These are phyloP conservation scores for Eulithis prunata DNA, from an alignment of 2,888 invertebrate genomes.

Conservation along the genomic window DNA sequence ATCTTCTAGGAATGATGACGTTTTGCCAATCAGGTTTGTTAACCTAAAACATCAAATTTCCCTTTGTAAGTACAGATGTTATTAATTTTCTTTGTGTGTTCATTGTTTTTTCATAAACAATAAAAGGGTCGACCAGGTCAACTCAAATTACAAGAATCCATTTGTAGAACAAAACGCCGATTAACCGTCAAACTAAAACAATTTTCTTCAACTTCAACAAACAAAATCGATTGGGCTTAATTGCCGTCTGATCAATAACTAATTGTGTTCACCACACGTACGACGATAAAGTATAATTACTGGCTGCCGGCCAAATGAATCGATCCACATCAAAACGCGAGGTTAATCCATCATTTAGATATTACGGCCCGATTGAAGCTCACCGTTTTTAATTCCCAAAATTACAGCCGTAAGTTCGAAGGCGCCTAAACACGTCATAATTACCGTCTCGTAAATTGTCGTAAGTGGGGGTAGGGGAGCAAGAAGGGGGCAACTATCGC, in stretches of 20 bases:
- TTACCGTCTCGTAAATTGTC: slow-evolving; percentile 79
- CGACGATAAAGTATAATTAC: slow-evolving; percentile 82
- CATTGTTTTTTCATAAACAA: slow-evolving; percentile 68
- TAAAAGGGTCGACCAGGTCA: slow-evolving; percentile 58
- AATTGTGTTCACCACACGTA: slow-evolving; percentile 83
- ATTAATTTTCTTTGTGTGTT: slow-evolving; percentile 48
- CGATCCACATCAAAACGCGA: slow-evolving; percentile 82
- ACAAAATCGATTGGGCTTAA: slow-evolving; percentile 83
- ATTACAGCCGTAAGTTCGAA: slow-evolving; percentile 73
- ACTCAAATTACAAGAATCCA: slow-evolving; percentile 74
- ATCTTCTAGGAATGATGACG: too few species aligned
- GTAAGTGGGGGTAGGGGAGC: slow-evolving; percentile 62
- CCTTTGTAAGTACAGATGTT: slow-evolving; percentile 9
- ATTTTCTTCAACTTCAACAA: slow-evolving; percentile 84
- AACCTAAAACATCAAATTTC: neutral
- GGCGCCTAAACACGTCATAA: slow-evolving; percentile 78
- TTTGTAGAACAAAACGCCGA: slow-evolving; percentile 76
- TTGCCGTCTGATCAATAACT: slow-evolving; percentile 83
- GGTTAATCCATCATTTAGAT: slow-evolving; percentile 84
- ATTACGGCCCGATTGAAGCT: slow-evolving; percentile 81
- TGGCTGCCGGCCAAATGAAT: slow-evolving; percentile 83
- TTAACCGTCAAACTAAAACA: slow-evolving; percentile 81
- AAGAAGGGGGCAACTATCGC: slow-evolving; percentile 55
- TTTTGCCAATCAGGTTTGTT: neutral
- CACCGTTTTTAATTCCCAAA: slow-evolving; percentile 84